Evolutionary conservation across 2,113 vertebrate species (phyloP), one percentile per base, ranked within the genome.

Genomic region (Pseudorasbora parva): DNA sequence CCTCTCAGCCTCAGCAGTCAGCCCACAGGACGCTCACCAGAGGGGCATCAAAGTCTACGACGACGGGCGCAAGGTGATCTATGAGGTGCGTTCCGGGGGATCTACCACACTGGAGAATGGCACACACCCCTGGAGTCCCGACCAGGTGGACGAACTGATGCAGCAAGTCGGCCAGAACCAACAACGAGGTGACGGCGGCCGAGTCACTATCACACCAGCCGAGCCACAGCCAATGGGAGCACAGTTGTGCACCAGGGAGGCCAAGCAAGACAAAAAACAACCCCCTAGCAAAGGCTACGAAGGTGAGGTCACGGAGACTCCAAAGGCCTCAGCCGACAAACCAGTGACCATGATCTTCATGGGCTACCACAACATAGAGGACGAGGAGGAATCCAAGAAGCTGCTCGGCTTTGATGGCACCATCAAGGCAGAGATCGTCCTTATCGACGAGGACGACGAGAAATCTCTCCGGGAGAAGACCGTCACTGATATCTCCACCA

Each of bases 321-420:
- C 92, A 0, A 90, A 94, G 73, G 95, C 94, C 76, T 95, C 90
- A 5, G 7, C 88, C 0, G 96, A 98, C 82, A 96, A 98, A 84
- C 97, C 98, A 0, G 91, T 99, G 88, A 99, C 98, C 88, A 98
- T 99, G 98, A 97, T 99, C 92, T 99, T 99, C 93, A 96, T 99
- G 90, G 98, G 98, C 82, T 99, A 99, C 93, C 97, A 98, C 88
- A 97, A 95, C 47, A 94, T 98, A 0, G 95, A 98, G 43, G 96
- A 98, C 0, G 95, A 93, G 86, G 97, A 98, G 56, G 97, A 99
- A 90, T 97, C 96, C 0, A 95, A 96, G 91, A 96, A 95, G 90
- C 95, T 98, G 87, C 93, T 99, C 19, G 97, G 97, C 75, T 98
- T 97, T 0, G 97, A 99, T 0, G 98, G 98, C 59, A 95, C 97